Conservation (phyloP, 1,140 invertebrate species). For the Scaptodrosophila lebanonensis region DNA sequence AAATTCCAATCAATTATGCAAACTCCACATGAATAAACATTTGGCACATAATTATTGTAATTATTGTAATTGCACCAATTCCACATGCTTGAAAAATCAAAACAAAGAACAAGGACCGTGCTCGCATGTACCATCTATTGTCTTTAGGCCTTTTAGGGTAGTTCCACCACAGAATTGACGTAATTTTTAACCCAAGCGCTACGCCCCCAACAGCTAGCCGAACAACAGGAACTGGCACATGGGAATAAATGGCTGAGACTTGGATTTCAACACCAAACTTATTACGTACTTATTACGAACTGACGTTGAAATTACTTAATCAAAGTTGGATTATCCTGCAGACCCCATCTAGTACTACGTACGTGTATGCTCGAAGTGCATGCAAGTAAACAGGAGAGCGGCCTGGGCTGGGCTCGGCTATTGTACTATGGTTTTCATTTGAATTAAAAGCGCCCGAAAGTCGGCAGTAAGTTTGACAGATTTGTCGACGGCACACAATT, state of each 20-base stretch:
- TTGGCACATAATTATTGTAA: conserved; percentile 42
- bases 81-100: conserved; percentile 12
- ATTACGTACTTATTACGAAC: conserved; percentile 47
- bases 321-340: conserved; percentile 72
- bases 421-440: conserved; percentile 58
- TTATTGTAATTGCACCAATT: conserved; percentile 32
- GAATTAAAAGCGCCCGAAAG: conserved; percentile 67
- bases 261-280: conserved; percentile 68
- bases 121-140: conserved; percentile 21
- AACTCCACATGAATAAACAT: conserved; percentile 31
- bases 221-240: conserved; percentile 33
- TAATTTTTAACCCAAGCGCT: not conserved
- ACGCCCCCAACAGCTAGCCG: conserved; percentile 1
- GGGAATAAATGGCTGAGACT: conserved; percentile 59
- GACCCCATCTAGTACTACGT: conserved; percentile 43
- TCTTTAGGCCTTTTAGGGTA: too few relatives aligned
- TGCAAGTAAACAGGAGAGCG: not conserved
- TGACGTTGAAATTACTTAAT: conserved; percentile 65
- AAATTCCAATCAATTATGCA: conserved; percentile 33
- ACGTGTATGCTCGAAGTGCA: not conserved
- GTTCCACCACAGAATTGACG: too few relatives aligned
- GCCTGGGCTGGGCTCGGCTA: not conserved
- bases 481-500: conserved; percentile 17
- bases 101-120: conserved; percentile 2
- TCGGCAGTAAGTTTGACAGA: conserved; percentile 58